A percentile compares a stretch with the other conserved stretches of the same genome.
Conservation (phyloP, 2,113 vertebrate genomes). For the Brachypteracias leptosomus region DNA sequence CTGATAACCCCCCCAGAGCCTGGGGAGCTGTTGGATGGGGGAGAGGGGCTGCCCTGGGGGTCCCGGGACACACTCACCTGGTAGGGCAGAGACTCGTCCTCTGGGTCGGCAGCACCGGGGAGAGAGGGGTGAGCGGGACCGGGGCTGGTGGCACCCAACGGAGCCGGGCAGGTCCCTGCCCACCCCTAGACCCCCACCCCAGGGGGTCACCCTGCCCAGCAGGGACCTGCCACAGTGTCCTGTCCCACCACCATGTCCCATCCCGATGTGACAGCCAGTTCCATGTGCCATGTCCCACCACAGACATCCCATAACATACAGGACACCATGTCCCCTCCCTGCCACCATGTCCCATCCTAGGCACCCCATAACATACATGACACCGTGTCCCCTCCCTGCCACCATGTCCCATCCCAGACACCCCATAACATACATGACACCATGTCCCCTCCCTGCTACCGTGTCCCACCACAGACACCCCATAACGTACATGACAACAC, state of each 20-base stretch:
- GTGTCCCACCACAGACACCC: background rate
- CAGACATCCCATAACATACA: background rate
- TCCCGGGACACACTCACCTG: conserved; percentile 65
- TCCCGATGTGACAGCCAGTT: background rate
- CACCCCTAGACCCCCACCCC: background rate
- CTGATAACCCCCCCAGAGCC: background rate
- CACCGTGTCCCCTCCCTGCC: background rate
- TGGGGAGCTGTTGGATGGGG: accelerated
- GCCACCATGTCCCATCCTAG: background rate
- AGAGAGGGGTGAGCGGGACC: background rate
- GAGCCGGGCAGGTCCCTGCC: background rate
- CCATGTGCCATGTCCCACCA: background rate
- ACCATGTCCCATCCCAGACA: background rate
- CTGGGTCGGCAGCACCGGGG: background rate
- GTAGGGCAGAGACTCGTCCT: conserved; percentile 76
- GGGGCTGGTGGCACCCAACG: accelerated
- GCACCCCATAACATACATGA: background rate
- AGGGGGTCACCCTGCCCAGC: background rate
- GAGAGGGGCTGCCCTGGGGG: background rate
- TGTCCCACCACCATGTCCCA: accelerated
- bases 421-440: background rate
- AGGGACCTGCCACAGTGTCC: background rate
- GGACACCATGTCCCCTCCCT: background rate
- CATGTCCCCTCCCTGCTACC: background rate
- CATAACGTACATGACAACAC: background rate